Percentiles rank a stretch among this genome's conserved stretches.
Evolutionary conservation across 2,113 vertebrate genomes (phyloP).

Genomic region (Accipiter virgatus): DNA sequence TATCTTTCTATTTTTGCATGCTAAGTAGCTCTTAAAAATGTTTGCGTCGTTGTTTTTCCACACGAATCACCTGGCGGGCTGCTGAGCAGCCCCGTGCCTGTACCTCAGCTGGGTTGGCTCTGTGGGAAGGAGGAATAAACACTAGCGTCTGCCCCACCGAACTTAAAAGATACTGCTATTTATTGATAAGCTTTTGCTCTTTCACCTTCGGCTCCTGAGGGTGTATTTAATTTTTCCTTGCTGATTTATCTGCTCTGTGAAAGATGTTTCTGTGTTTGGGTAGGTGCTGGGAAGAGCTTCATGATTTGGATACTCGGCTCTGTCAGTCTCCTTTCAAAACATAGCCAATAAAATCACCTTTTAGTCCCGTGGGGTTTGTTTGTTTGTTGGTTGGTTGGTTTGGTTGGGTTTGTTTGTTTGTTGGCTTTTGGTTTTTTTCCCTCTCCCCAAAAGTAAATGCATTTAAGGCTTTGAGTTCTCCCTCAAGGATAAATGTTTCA

Average conservation of each 20-base stretch:
- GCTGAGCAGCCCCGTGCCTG: rapidly evolving
- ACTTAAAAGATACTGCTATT: not conserved
- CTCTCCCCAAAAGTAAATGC: not conserved
- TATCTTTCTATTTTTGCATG: not conserved
- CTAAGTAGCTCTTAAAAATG: not conserved
- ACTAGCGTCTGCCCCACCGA: rapidly evolving
- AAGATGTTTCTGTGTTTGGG: not conserved
- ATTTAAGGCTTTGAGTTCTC: not conserved
- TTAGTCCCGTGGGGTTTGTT: no score
- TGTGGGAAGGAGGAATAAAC: not conserved
- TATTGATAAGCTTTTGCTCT: not conserved
- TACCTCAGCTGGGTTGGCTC: not conserved
- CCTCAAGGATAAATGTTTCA: not conserved
- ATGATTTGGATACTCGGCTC: not conserved
- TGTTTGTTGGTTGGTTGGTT: no score
- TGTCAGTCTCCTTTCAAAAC: not conserved
- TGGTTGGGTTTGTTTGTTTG: no score
- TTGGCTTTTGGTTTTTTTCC: rapidly evolving
- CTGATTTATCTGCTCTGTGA: not conserved
- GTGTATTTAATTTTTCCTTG: not conserved
- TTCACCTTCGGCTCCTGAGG: not conserved
- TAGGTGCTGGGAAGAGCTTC: not conserved
- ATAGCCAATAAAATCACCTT: not conserved
- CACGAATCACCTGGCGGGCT: not conserved
- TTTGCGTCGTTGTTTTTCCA: rapidly evolving